Evolutionary conservation across 2,113 vertebrate species (phyloP).

Genomic region (Phoxinus phoxinus): DNA sequence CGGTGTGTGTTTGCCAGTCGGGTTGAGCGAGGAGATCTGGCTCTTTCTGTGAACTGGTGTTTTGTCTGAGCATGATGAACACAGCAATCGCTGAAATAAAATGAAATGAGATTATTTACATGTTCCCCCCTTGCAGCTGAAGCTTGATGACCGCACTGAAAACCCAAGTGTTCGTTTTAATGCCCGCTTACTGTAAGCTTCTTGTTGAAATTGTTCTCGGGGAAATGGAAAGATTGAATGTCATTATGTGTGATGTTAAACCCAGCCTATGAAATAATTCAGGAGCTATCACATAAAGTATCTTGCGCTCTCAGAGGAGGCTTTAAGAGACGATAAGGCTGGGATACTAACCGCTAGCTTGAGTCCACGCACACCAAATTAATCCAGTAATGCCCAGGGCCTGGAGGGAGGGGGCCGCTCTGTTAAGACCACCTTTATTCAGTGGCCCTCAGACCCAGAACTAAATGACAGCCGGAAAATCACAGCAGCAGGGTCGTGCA

Average conservation of each 20-base stretch:
- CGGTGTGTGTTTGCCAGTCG: background rate
- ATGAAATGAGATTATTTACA: background rate
- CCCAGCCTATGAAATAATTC: slow-evolving; percentile 24
- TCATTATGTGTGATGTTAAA: slow-evolving; percentile 22
- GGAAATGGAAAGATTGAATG: background rate
- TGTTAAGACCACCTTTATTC: slow-evolving; percentile 73
- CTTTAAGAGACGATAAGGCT: slow-evolving; percentile 13
- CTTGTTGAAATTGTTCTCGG: slow-evolving; percentile 23
- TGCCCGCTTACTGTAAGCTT: slow-evolving; percentile 18
- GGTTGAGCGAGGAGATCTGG: background rate
- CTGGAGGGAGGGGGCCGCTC: slow-evolving; percentile 60
- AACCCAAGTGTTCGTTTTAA: slow-evolving; percentile 15
- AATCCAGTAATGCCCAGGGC: slow-evolving; percentile 55
- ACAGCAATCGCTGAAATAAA: background rate
- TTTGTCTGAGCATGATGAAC: background rate
- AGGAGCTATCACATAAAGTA: slow-evolving; percentile 6
- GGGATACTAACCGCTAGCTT: slow-evolving; percentile 30
- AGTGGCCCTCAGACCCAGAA: slow-evolving; percentile 59
- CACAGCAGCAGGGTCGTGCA: slow-evolving; percentile 71
- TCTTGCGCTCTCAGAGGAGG: slow-evolving; percentile 4
- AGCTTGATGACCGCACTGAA: background rate
- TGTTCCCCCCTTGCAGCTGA: background rate
- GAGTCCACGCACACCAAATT: slow-evolving; percentile 45
- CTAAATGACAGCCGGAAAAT: slow-evolving; percentile 78
- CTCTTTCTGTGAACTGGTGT: background rate